Evolutionary conservation across 2,888 invertebrate genomes (phyloP).

Genomic region (Sinelater perroti): DNA sequence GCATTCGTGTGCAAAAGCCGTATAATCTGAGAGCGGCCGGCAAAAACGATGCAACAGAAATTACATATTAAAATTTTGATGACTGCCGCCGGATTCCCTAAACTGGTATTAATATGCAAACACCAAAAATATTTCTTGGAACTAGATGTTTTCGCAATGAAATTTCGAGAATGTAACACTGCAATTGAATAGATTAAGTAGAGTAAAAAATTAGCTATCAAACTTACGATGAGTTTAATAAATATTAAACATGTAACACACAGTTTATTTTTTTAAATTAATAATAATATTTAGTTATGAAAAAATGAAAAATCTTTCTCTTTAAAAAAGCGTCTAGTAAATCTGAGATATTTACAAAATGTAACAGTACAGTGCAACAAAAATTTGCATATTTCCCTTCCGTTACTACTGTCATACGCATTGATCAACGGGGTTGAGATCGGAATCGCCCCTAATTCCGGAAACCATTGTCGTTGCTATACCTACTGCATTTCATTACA

Average conservation of each 20-base stretch:
- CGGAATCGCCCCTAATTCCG: constrained; percentile 33
- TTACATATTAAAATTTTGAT: constrained; percentile 2
- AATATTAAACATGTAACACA: too few relatives aligned
- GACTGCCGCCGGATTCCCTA: neutral
- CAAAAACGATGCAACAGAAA: constrained; percentile 12
- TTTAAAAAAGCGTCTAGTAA: too few relatives aligned
- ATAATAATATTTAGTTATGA: too few relatives aligned
- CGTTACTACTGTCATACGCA: constrained; percentile 38
- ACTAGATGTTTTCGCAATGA: too few relatives aligned
- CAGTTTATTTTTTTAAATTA: too few relatives aligned
- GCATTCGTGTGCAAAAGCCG: constrained; percentile 10
- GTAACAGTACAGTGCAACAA: neutral
- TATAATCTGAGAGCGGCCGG: neutral
- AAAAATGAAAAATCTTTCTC: too few relatives aligned
- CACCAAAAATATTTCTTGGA: too few relatives aligned
- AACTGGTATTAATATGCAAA: too few relatives aligned
- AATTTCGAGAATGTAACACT: too few relatives aligned
- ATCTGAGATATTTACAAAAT: constrained; percentile 3
- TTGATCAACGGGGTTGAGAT: constrained; percentile 27
- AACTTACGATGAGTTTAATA: too few relatives aligned
- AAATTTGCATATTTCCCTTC: constrained; percentile 13
- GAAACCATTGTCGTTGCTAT: constrained; percentile 8
- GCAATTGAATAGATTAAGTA: too few relatives aligned
- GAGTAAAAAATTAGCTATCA: too few relatives aligned
- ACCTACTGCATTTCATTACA: constrained; percentile 13